A percentile compares a stretch with the other conserved stretches of the same genome.
Evolutionary conservation across 2,888 invertebrate genomes (phyloP).

Genomic region (Sialis fuliginosa): DNA sequence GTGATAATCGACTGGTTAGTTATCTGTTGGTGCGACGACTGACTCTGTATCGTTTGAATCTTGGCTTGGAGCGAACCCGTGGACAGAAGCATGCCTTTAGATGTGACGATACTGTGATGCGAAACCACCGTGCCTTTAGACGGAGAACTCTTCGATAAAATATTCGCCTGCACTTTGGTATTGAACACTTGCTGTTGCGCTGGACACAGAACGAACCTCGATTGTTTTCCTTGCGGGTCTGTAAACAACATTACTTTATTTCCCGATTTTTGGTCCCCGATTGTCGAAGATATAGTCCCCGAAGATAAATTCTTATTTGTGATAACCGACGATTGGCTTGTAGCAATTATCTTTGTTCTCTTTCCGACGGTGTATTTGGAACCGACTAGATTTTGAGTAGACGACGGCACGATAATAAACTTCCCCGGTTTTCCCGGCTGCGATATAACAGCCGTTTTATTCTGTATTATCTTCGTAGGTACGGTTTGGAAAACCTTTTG

Average conservation of each 20-base stretch:
- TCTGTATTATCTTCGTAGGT: slow-evolving; percentile 14
- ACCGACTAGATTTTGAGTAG: slow-evolving; percentile 9
- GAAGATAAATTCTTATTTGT: slow-evolving; percentile 7
- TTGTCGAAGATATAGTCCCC: slow-evolving; percentile 16
- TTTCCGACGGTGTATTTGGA: slow-evolving; percentile 19
- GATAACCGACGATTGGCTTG: slow-evolving; percentile 30
- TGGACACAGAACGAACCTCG: slow-evolving; percentile 38
- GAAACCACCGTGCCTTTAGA: slow-evolving; percentile 11
- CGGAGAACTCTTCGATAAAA: slow-evolving; percentile 8
- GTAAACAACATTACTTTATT: slow-evolving; percentile 46
- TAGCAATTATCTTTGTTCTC: slow-evolving; percentile 30
- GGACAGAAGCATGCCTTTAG: slow-evolving; percentile 13
- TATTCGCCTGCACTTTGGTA: slow-evolving; percentile 23
- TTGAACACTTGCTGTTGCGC: slow-evolving; percentile 40
- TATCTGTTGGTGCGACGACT: slow-evolving; percentile 36
- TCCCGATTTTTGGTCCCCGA: slow-evolving; percentile 12
- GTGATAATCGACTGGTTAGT: slow-evolving; percentile 22
- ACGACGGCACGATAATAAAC: slow-evolving; percentile 14
- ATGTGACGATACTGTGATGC: slow-evolving; percentile 10
- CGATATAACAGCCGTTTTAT: slow-evolving; percentile 14
- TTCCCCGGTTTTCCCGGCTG: slow-evolving; percentile 16
- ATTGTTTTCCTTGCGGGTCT: slow-evolving; percentile 40
- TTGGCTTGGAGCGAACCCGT: slow-evolving; percentile 1
- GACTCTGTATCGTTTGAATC: slow-evolving; percentile 17
- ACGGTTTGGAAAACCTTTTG: slow-evolving; percentile 13